Evolutionary conservation across 2,888 invertebrate genomes (phyloP), one percentile per base, ranked within the genome.

Genomic region (Pteria penguin): DNA sequence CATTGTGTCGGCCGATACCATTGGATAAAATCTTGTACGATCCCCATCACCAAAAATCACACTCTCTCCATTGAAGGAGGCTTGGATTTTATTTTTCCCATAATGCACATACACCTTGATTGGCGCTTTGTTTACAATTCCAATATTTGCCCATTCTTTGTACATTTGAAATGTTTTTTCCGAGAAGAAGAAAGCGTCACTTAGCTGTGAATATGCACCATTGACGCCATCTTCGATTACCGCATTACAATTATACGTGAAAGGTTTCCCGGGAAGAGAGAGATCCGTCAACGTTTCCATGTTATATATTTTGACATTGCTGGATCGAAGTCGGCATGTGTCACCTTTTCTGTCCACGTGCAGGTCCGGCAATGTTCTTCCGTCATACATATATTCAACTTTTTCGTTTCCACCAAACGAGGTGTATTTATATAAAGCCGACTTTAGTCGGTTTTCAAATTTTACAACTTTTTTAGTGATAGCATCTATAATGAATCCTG

Each of bases 1-100:
- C 0, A 86, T 54, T 4, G 83, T 67, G 31, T 85, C 84, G 8
- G 76, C 55, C 0, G 74, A 60, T 1, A 79, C 69, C 31, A 82
- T 60, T 2, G 86, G 85, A 65, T 77, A 83, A n/a, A 57, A 71
- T 2, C 29, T 29, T n/a, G 74, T 57, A 26, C 29, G 22, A 33
- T 70, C 22, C 4, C 85, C 82, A 54, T 85, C 85, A 14, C 84
- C 81, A 45, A 84, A 78, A 18, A 75, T 57, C 4, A 82, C 31
- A 29, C 62, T 68, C 2, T 27, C 22, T 4, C 83, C 82, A 32
- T 75, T 76, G 54, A 80, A 85, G 33, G 62, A 73, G 0, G 86
- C 86, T 5, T 72, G 76, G 3, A 72, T 68, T 8, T 58, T 26
- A 5, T 74, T 32, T 11, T 72, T 22, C 3, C 79, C 76, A 62